These are phyloP conservation scores for Phrynocephalus forsythii DNA, from an alignment of 2,797 vertebrate species.

Conservation along the genomic window DNA sequence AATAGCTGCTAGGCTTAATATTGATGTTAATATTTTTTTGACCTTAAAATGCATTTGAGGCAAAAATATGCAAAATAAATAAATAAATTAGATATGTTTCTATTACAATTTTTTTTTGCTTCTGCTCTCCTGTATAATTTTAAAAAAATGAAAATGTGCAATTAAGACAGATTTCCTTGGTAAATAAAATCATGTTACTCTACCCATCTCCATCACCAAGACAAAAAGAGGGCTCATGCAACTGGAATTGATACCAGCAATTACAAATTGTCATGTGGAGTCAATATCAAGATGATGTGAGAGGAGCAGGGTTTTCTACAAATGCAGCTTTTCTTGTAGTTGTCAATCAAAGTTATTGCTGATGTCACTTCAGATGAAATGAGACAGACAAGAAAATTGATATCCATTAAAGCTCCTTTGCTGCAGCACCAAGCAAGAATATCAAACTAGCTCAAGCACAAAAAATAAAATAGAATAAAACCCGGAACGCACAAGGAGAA, in stretches of 20 bases:
- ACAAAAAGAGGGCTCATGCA: neutral
- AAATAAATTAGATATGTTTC: too few species aligned
- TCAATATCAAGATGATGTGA: slow-evolving; percentile 42
- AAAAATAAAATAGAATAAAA: neutral
- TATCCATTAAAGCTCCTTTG: slow-evolving; percentile 34
- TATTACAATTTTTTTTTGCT: too few species aligned
- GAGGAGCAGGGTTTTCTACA: slow-evolving; percentile 29
- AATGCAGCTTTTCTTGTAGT: slow-evolving; percentile 35
- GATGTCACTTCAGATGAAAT: slow-evolving; percentile 29
- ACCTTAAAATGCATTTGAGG: too few species aligned
- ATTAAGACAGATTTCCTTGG: neutral
- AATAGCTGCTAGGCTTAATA: too few species aligned
- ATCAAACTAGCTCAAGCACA: neutral
- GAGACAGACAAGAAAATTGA: slow-evolving; percentile 40
- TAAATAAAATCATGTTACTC: fast-evolving
- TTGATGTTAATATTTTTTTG: too few species aligned
- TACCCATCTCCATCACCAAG: neutral
- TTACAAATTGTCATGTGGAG: slow-evolving; percentile 8
- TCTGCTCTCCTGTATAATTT: neutral
- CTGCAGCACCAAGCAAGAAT: neutral
- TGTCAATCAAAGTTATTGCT: slow-evolving; percentile 46
- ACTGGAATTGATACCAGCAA: neutral
- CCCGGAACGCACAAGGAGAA: neutral
- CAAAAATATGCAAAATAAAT: too few species aligned
- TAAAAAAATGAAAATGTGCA: neutral